Evolutionary conservation across 1,140 invertebrate genomes (phyloP).

Genomic region (Uloborus diversus): DNA sequence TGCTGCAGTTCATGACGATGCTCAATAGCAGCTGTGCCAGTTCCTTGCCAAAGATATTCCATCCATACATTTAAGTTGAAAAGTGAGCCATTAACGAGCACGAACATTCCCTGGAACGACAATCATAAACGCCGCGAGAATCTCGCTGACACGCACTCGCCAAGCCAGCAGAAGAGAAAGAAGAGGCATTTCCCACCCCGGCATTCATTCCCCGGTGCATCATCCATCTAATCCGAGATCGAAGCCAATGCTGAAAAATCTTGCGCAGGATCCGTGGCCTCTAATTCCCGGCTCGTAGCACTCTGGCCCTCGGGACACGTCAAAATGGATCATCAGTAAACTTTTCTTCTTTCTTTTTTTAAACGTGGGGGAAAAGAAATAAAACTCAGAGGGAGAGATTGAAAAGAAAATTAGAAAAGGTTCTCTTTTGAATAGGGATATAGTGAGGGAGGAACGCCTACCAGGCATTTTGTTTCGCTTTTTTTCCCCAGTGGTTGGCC

Average conservation of each 20-base stretch:
- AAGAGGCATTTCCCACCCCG: too few species aligned
- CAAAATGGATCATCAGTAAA: neutral
- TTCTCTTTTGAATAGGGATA: slow-evolving; percentile 28
- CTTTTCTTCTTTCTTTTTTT: too few species aligned
- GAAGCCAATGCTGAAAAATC: slow-evolving; percentile 15
- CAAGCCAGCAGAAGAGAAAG: too few species aligned
- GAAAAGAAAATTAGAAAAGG: slow-evolving; percentile 8
- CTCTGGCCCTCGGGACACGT: neutral
- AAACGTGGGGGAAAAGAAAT: neutral
- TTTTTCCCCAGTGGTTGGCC: slow-evolving; percentile 8
- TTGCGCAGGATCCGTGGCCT: neutral
- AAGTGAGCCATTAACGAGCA: too few species aligned
- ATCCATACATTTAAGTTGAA: too few species aligned
- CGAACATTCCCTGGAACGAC: neutral
- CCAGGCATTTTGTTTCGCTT: slow-evolving; percentile 2
- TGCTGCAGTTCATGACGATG: too few species aligned
- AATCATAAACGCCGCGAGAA: too few species aligned
- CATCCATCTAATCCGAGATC: neutral
- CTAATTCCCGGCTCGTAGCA: slow-evolving; percentile 17
- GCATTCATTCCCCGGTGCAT: neutral
- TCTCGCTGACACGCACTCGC: too few species aligned
- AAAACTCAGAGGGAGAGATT: neutral
- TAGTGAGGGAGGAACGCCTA: slow-evolving; percentile 31
- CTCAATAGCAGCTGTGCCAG: too few species aligned
- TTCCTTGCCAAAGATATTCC: too few species aligned